These are phyloP conservation scores for Selenia dentaria DNA, from an alignment of 2,888 invertebrate species.

Conservation along the genomic window DNA sequence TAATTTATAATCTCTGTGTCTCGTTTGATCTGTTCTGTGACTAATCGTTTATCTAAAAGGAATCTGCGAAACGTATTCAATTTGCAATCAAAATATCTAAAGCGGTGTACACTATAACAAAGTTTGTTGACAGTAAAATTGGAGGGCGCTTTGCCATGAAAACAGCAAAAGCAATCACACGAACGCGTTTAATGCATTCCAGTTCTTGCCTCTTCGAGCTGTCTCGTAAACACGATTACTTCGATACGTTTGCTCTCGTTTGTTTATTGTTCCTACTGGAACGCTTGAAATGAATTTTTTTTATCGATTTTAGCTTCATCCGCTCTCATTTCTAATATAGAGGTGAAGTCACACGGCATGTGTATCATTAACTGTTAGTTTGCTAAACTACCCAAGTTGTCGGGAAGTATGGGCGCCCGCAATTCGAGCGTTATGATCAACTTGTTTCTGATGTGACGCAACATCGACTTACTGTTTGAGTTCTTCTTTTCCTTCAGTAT, in stretches of 20 bases:
- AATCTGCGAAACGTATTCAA: too few species aligned
- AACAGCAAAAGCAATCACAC: conserved; percentile 39
- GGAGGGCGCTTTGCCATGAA: conserved; percentile 28
- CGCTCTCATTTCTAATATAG: conserved; percentile 14
- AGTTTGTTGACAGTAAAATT: conserved; percentile 20
- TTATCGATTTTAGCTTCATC: conserved; percentile 25
- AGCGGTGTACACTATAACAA: conserved; percentile 5
- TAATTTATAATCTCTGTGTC: too few species aligned
- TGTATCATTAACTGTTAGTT: not conserved
- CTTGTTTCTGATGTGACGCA: not conserved
- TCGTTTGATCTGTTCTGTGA: too few species aligned
- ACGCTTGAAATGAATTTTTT: conserved; percentile 31
- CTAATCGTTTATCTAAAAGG: too few species aligned
- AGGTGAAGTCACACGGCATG: conserved; percentile 8
- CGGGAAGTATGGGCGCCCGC: not conserved
- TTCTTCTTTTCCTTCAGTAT: too few species aligned
- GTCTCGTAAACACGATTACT: conserved; percentile 38
- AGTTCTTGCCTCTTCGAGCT: conserved; percentile 32
- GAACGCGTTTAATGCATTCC: conserved; percentile 37
- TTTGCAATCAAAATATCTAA: conserved; percentile 7
- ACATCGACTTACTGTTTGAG: too few species aligned
- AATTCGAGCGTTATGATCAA: not conserved
- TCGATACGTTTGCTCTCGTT: conserved; percentile 21
- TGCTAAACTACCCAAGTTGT: conserved; percentile 3
- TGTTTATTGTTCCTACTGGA: conserved; percentile 41